phyloP scores from a whole-genome alignment of 2,888 invertebrate species.

The Neria commutata region DNA sequence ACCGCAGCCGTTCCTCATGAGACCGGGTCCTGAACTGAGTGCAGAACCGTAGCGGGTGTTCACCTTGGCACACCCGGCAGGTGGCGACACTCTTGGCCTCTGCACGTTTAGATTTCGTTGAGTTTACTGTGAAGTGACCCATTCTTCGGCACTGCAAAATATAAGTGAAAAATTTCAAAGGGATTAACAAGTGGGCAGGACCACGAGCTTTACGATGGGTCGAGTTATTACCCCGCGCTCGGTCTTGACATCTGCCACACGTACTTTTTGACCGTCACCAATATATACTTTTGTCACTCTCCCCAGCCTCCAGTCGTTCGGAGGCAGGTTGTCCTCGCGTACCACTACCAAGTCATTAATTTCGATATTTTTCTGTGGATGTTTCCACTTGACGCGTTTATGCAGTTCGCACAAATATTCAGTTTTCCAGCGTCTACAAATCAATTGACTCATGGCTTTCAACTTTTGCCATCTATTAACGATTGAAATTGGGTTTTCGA shows the following conservation, averaged over 20 bases:
- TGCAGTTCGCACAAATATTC: constrained; percentile 1
- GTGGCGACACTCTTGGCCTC: too few species aligned
- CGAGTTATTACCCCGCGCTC: too few species aligned
- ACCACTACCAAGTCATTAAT: neutral
- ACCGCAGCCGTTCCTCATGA: too few species aligned
- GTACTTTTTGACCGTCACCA: neutral
- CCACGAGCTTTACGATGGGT: too few species aligned
- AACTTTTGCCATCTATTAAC: neutral
- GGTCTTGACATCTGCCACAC: neutral
- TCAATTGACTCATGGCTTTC: neutral
- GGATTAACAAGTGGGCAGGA: too few species aligned
- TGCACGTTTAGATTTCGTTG: too few species aligned
- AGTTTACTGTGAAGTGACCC: too few species aligned
- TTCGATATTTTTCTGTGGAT: neutral
- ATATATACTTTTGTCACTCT: neutral
- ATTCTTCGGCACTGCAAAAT: too few species aligned
- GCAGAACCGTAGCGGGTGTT: too few species aligned
- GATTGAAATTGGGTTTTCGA: neutral
- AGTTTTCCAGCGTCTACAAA: constrained; percentile 2
- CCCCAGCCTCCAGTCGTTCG: constrained; percentile 5
- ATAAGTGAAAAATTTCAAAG: too few species aligned
- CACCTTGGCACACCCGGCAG: too few species aligned
- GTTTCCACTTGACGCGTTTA: constrained; percentile 7
- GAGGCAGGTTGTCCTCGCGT: neutral
- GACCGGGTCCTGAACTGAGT: too few species aligned